Evolutionary conservation across 2,797 vertebrate species (phyloP).

Genomic region (Huso huso): DNA sequence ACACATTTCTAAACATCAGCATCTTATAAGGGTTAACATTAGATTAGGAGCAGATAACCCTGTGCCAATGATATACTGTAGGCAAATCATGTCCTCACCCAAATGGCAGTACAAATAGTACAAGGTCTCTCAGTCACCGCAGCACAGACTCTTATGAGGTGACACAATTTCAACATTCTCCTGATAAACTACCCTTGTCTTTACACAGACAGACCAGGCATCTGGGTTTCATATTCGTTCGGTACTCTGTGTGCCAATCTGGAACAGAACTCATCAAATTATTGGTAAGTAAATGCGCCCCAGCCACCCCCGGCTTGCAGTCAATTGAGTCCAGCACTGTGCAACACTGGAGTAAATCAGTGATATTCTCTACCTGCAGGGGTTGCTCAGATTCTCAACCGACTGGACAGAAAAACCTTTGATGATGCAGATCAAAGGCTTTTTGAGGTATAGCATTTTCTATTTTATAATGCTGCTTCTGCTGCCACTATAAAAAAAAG

Average conservation of each 20-base stretch:
- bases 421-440: slow-evolving; percentile 69
- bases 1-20: too few species aligned
- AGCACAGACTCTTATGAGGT: too few species aligned
- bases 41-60: too few species aligned
- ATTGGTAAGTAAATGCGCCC: slow-evolving; percentile 47
- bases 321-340: neutral
- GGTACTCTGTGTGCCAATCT: slow-evolving; percentile 69
- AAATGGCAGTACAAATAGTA: too few species aligned
- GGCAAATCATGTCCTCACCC: too few species aligned
- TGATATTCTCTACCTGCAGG: slow-evolving; percentile 36
- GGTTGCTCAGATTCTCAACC: slow-evolving; percentile 69
- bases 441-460: slow-evolving; percentile 54
- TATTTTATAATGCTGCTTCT: neutral
- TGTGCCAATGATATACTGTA: too few species aligned
- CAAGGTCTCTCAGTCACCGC: too few species aligned
- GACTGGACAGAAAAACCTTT: slow-evolving; percentile 67
- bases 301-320: neutral
- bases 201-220: slow-evolving; percentile 61
- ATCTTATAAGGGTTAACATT: too few species aligned
- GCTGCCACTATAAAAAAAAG: too few species aligned
- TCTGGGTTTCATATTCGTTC: slow-evolving; percentile 70
- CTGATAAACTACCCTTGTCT: slow-evolving; percentile 1
- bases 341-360: neutral
- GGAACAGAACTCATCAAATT: slow-evolving; percentile 72
- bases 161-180: neutral